Evolutionary conservation across 1,140 invertebrate species (phyloP), one percentile per base, ranked within the genome.

Genomic region (Ceratosolen solmsi): DNA sequence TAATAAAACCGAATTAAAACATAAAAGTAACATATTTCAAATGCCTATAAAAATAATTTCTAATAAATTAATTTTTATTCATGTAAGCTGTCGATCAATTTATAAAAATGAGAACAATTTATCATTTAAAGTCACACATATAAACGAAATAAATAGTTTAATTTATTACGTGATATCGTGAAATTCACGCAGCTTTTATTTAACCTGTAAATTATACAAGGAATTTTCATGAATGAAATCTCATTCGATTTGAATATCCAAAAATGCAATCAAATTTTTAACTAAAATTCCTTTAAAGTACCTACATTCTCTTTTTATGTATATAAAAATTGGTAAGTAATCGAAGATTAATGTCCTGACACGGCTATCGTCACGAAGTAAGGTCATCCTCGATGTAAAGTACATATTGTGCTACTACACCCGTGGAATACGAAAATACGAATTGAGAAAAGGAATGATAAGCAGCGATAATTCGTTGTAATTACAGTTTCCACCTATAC

Each of bases 401-500:
- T 25, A 30, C 36, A 70, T 54, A 73, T 63, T 58, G 78, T 60
- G 70, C 70, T 20, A 25, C 1, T 38, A 33, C 41, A 54, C 38
- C 33, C 20, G 38, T 41, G 58, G 79, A 81, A 76, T 81, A 81
- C 72, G 60, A 58, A 81, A n/a, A n/a, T n/a, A n/a, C n/a, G n/a
- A n/a, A 81, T 80, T 38, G 70, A 25, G 36, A 36, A 46, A n/a
- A 58, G 56, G 33, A 63, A 41, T 27, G 74, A 72, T 72, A 33
- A 60, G 72, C 46, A 27, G 76, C 46, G 63, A 79, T 79, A 79
- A 72, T 41, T 71, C 36, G 58, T 22, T 68, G 79, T 58, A 80
- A 80, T 80, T 80, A 80, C 79, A 9, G 58, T n/a, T 71, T 49
- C n/a, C 20, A 15, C 11, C 41, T 71, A 27, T 46, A 3, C 5